Evolutionary conservation across 2,888 invertebrate genomes (phyloP).

Genomic region (Drosophila pegasa): DNA sequence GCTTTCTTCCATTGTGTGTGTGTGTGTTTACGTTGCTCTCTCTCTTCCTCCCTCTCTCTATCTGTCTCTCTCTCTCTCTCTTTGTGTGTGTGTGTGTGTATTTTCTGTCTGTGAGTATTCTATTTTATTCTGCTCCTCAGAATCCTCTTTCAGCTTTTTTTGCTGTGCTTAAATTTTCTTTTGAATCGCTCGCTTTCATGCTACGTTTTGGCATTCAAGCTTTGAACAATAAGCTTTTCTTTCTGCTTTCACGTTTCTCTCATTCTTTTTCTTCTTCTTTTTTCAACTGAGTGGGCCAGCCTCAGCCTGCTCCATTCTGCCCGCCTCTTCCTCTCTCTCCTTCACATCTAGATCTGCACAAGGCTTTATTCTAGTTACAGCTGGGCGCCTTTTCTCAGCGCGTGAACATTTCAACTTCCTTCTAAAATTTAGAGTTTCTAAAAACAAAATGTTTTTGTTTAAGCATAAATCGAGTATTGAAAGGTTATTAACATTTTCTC

Average conservation of each 20-base stretch:
- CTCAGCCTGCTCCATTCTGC: background rate
- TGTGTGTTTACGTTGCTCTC: background rate
- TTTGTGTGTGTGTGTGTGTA: constrained; percentile 18
- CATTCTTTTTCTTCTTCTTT: constrained; percentile 5
- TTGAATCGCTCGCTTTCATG: constrained; percentile 67
- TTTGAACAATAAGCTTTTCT: constrained; percentile 67
- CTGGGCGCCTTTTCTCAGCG: background rate
- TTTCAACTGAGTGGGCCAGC: background rate
- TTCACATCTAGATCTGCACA: background rate
- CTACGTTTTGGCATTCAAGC: constrained; percentile 58
- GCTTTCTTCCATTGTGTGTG: constrained; percentile 43
- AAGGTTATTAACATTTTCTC: background rate
- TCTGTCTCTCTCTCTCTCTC: no score
- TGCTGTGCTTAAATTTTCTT: constrained; percentile 57
- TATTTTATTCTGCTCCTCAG: constrained; percentile 46
- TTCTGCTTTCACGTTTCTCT: constrained; percentile 37
- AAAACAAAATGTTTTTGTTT: background rate
- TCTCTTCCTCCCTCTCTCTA: no score
- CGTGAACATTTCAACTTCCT: background rate
- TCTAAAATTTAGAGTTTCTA: background rate
- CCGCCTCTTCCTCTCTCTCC: background rate
- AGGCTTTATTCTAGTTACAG: background rate
- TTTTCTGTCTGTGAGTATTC: constrained; percentile 33
- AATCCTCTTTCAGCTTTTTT: constrained; percentile 59
- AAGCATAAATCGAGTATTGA: no score